Evolutionary conservation across 1,140 invertebrate species (phyloP), one percentile per base, ranked within the genome.

Genomic region (Meloidogyne exigua): DNA sequence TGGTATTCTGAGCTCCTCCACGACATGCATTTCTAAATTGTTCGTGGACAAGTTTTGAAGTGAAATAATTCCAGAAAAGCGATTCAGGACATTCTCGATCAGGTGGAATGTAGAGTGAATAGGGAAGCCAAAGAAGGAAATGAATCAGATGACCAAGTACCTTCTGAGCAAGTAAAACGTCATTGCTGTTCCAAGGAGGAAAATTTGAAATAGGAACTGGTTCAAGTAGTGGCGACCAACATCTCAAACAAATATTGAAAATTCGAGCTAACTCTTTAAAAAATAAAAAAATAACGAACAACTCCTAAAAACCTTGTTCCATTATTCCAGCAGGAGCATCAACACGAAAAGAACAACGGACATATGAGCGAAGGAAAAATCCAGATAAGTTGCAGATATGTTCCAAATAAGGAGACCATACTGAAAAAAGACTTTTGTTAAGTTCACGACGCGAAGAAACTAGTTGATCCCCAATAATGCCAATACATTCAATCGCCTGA

Each of bases 41-140:
- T 15, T 73, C 72, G 5, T 65, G 21, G 3, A 73, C 57, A 0
- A 81, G 57, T 28, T 67, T 67, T 21, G 11, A 23, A 32, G 78
- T 49, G 67, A 82, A 82, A 42, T 83, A 82, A 12, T 82, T 28
- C 73, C 72, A 82, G n/a, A 83, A 72, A 23, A 82, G 69, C 10
- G 62, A 57, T 77, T 82, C 81, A 23, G 81, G 44, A 13, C 72
- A 42, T 64, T 82, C 81, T 13, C 62, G 36, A 21, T 74, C 80
- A 12, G 81, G 81, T 7, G 81, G 81, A 32, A 82, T 68, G 66
- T 82, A 82, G 0, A 78, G 75, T 7, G 77, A 77, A 69, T 79
- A 75, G 10, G 81, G 81, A n/a, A 82, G 68, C 81, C 81, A 82
- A n/a, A 63, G 49, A 44, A 83, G 36, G 5, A 80, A 68, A 15